Evolutionary conservation across 2,113 vertebrate genomes (phyloP).

Genomic region (Leptobrachium leishanense): DNA sequence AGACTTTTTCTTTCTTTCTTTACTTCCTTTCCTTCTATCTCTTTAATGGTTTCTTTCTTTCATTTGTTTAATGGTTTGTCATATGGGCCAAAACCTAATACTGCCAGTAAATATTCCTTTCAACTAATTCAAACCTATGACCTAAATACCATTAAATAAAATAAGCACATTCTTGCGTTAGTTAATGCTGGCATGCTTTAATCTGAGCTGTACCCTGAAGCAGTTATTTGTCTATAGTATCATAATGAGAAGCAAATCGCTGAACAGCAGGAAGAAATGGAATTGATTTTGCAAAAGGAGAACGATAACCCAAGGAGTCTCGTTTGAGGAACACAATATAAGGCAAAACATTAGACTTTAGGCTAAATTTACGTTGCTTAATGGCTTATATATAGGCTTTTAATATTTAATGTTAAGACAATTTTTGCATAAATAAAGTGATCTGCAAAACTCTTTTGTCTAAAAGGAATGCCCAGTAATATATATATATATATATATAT

Average conservation of each 20-base stretch:
- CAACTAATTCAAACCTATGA: slow-evolving; percentile 33
- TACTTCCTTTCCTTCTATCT: too few species aligned
- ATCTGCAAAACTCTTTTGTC: too few species aligned
- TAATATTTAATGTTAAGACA: too few species aligned
- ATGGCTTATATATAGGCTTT: background rate
- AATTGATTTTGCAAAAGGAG: slow-evolving; percentile 37
- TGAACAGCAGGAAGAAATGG: slow-evolving; percentile 32
- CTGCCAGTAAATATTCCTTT: slow-evolving; percentile 23
- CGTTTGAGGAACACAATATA: background rate
- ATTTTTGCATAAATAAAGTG: too few species aligned
- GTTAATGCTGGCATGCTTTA: slow-evolving; percentile 31
- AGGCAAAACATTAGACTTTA: background rate
- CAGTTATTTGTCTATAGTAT: slow-evolving; percentile 38
- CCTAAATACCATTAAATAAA: slow-evolving; percentile 36
- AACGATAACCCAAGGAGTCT: background rate
- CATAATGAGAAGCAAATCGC: slow-evolving; percentile 41
- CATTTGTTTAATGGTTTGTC: slow-evolving; percentile 5
- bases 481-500: too few species aligned
- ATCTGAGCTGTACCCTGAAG: slow-evolving; percentile 27
- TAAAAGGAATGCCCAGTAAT: too few species aligned
- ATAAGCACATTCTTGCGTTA: slow-evolving; percentile 22
- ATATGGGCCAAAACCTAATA: background rate
- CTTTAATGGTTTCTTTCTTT: too few species aligned
- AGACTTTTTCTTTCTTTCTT: too few species aligned
- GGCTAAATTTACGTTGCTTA: background rate